Percentiles rank a stretch among this genome's conserved stretches.
These are phyloP conservation scores for Excalfactoria chinensis DNA, from an alignment of 2,113 vertebrate species.

Conservation along the genomic window DNA sequence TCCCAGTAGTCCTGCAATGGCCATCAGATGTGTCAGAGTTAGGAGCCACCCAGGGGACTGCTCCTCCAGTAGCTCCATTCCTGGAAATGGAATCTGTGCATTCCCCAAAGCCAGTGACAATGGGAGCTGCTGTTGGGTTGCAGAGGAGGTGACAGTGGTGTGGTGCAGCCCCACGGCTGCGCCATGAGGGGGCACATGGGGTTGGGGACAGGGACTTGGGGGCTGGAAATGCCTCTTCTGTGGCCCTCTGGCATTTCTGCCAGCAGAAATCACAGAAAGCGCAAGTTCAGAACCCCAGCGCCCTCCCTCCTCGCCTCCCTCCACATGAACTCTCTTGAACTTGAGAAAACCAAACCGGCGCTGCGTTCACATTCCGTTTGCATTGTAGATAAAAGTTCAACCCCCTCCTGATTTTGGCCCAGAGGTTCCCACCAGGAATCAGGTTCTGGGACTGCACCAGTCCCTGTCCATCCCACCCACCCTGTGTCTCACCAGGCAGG, in stretches of 20 bases:
- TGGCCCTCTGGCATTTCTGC: background rate
- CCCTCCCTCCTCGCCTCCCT: background rate
- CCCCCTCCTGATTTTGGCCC: slow-evolving; percentile 37
- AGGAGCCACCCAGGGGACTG: slow-evolving; percentile 48
- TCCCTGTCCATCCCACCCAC: too few species aligned
- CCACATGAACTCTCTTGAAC: slow-evolving; percentile 28
- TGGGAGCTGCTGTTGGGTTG: background rate
- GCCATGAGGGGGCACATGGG: background rate
- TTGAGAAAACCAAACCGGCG: slow-evolving; percentile 14
- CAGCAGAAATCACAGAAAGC: background rate
- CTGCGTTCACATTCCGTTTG: slow-evolving; percentile 29
- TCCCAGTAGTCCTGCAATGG: slow-evolving; percentile 59
- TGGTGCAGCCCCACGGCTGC: fast-evolving
- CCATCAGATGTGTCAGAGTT: slow-evolving; percentile 71
- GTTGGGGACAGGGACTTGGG: background rate
- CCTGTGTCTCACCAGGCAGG: background rate
- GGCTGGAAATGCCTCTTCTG: background rate
- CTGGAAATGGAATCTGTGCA: slow-evolving; percentile 9
- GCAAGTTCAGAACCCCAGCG: background rate
- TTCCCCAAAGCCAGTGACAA: background rate
- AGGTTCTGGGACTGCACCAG: fast-evolving
- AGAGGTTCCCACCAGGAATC: background rate
- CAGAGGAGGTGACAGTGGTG: background rate
- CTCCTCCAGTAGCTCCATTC: slow-evolving; percentile 35
- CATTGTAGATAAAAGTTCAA: slow-evolving; percentile 16